Conservation (phyloP, 2,113 vertebrate genomes). For the Apodemus speciosus region DNA sequence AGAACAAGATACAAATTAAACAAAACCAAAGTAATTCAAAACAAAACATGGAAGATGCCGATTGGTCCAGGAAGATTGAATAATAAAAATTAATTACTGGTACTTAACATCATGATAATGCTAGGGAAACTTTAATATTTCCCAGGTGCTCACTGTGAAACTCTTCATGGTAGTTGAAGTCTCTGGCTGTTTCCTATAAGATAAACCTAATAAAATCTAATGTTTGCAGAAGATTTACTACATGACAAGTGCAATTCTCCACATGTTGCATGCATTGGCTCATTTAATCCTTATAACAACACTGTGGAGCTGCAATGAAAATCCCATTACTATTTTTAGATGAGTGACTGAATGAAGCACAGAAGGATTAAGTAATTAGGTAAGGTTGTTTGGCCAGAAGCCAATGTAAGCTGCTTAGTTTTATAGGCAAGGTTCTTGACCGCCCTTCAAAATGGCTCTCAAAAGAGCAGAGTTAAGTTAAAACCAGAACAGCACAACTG, state of each 20-base stretch:
- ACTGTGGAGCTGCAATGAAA: background rate
- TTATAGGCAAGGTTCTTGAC: background rate
- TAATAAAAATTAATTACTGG: conserved; percentile 26
- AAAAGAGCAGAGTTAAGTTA: background rate
- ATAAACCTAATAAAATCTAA: conserved; percentile 31
- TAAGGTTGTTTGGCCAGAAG: background rate
- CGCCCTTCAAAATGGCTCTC: conserved; percentile 14
- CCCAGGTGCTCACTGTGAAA: background rate
- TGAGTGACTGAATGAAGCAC: background rate
- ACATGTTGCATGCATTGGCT: background rate
- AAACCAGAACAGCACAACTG: background rate
- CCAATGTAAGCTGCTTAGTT: background rate
- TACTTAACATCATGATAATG: conserved; percentile 30
- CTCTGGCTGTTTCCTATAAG: background rate
- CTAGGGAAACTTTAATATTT: conserved; percentile 17
- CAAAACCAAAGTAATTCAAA: background rate
- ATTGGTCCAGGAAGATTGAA: background rate
- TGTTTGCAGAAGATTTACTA: conserved; percentile 25
- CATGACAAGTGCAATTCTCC: conserved; percentile 18
- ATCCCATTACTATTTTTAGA: background rate
- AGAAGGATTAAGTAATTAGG: conserved; percentile 11
- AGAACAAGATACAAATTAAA: background rate
- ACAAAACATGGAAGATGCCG: background rate
- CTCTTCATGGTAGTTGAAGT: background rate
- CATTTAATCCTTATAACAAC: background rate